phyloP scores from a whole-genome alignment of 64 coral and sea anemone genomes.

The Stichodactyla helianthus region DNA sequence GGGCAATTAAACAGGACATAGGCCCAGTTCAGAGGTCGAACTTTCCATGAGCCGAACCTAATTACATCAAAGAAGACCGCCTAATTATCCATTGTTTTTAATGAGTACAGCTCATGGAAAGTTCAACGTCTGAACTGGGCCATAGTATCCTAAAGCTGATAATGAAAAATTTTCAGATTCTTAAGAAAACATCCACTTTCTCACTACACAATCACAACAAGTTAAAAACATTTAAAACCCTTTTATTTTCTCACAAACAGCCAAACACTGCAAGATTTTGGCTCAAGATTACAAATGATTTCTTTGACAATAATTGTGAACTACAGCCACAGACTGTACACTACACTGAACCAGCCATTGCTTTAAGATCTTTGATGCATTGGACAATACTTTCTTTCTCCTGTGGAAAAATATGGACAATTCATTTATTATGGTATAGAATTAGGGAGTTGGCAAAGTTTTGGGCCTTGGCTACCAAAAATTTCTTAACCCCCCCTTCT shows the following conservation, averaged over 20 bases:
- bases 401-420: constrained; percentile 10
- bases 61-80: too few species aligned
- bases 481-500: too few species aligned
- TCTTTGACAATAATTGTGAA: not conserved
- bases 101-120: too few species aligned
- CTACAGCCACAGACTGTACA: not conserved
- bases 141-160: too few species aligned
- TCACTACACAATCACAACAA: not conserved
- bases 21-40: too few species aligned
- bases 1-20: too few species aligned
- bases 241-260: constrained; percentile 50
- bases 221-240: constrained; percentile 11
- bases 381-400: constrained; percentile 88
- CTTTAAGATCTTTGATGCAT: constrained; percentile 86
- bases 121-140: too few species aligned
- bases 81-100: too few species aligned
- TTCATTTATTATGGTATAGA: too few species aligned
- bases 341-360: constrained; percentile 44
- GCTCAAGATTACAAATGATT: constrained; percentile 2
- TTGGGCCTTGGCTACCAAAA: too few species aligned
- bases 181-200: not conserved
- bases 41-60: too few species aligned
- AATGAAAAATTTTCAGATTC: not conserved
- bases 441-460: too few species aligned
- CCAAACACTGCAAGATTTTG: constrained; percentile 13